These are phyloP conservation scores for Leptonema lineaticorne DNA, from an alignment of 1,140 invertebrate genomes.

Conservation along the genomic window DNA sequence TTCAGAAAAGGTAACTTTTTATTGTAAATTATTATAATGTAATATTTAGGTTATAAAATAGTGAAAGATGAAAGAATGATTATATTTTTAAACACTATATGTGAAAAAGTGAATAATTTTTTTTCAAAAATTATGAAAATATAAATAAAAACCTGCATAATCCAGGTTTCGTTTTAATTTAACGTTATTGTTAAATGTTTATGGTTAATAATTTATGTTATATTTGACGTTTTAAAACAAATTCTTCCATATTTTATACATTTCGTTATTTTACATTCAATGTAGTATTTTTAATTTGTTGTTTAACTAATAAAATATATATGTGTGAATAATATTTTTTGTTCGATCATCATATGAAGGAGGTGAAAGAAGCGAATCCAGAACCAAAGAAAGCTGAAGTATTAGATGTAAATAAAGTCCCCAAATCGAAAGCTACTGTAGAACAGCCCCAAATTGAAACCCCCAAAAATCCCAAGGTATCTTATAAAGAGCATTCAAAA, in stretches of 20 bases:
- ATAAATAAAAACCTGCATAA: neutral
- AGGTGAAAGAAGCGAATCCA: neutral
- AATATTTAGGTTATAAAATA: too few species aligned
- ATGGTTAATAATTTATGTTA: neutral
- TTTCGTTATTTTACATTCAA: too few species aligned
- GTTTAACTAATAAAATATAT: neutral
- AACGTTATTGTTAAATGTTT: neutral
- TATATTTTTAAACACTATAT: neutral
- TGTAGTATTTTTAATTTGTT: neutral
- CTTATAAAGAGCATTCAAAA: too few species aligned
- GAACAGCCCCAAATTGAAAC: conserved; percentile 9
- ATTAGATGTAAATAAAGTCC: neutral
- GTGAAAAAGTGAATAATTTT: too few species aligned
- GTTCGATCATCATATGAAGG: neutral
- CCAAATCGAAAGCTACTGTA: neutral
- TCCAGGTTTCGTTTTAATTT: neutral
- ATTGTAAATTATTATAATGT: too few species aligned
- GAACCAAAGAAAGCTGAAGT: conserved; percentile 15
- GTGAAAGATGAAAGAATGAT: neutral
- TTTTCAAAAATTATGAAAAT: neutral
- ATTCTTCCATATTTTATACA: neutral
- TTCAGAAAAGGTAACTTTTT: neutral
- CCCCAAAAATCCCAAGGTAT: conserved; percentile 5
- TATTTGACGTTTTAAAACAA: neutral
- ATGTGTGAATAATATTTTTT: neutral